Percentiles rank a stretch among this genome's conserved stretches.
Conservation (phyloP, 2,888 invertebrate genomes). For the Aleiodes leptofemur region DNA sequence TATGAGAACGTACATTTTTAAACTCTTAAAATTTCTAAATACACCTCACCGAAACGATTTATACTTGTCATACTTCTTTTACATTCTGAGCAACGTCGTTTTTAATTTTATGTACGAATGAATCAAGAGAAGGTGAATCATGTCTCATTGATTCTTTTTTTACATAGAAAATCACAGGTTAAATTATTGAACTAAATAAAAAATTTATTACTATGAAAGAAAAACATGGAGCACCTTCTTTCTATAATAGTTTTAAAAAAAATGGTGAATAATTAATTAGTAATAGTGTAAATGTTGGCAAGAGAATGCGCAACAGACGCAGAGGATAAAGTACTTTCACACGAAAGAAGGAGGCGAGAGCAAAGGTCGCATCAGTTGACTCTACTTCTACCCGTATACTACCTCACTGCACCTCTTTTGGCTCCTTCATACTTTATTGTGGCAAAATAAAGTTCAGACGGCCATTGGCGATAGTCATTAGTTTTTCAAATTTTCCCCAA, state of each 20-base stretch:
- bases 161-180: no score
- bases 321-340: slow-evolving; percentile 63
- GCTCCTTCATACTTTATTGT: slow-evolving; percentile 18
- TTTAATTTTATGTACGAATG: slow-evolving; percentile 21
- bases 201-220: no score
- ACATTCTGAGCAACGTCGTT: slow-evolving; percentile 10
- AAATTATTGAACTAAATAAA: no score
- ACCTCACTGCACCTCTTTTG: slow-evolving; percentile 12
- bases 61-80: neutral
- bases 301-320: slow-evolving; percentile 43
- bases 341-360: slow-evolving; percentile 61
- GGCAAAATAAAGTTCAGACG: slow-evolving; percentile 68
- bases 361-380: slow-evolving; percentile 64
- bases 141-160: neutral
- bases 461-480: slow-evolving; percentile 58
- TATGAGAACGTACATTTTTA: neutral
- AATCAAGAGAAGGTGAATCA: neutral
- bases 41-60: slow-evolving; percentile 10
- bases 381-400: slow-evolving; percentile 16
- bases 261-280: slow-evolving; percentile 8
- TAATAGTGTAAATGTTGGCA: slow-evolving; percentile 19
- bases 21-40: slow-evolving; percentile 41
- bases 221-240: neutral
- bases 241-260: neutral
- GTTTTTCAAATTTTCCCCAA: no score